Percentiles rank a stretch among this genome's conserved stretches.
phyloP scores from a whole-genome alignment of 35 echinoderm and acorn worm species.

The Chiridota heheva region DNA sequence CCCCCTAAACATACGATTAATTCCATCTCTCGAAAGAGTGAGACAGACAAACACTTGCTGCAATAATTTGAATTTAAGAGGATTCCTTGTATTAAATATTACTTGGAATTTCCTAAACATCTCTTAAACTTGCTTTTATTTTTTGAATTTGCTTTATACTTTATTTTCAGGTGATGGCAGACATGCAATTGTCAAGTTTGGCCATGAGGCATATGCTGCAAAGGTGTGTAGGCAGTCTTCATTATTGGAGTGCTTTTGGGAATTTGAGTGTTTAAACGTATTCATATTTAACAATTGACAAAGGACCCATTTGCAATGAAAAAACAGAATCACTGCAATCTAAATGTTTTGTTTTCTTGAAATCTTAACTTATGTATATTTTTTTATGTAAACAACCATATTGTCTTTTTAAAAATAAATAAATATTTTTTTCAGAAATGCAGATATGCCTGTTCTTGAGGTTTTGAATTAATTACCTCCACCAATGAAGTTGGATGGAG shows the following conservation, averaged over 20 bases:
- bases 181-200: constrained; percentile 67
- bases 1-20: too few species aligned
- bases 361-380: background rate
- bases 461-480: too few species aligned
- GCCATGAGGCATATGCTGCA: constrained; percentile 59
- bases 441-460: too few species aligned
- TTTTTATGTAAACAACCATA: background rate
- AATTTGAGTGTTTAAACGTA: background rate
- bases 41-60: background rate
- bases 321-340: background rate
- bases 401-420: too few species aligned
- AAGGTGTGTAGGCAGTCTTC: constrained; percentile 31
- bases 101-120: background rate
- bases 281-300: background rate
- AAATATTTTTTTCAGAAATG: too few species aligned
- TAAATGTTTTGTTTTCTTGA: background rate
- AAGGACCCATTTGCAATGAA: background rate
- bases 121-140: background rate
- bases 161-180: constrained; percentile 54
- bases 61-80: background rate
- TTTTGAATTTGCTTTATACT: background rate
- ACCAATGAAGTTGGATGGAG: too few species aligned
- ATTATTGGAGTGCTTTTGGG: background rate
- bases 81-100: background rate
- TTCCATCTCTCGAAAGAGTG: background rate